Base-by-base conservation (phyloP, 2,113 vertebrate species). In the Oncorhynchus keta region DNA sequence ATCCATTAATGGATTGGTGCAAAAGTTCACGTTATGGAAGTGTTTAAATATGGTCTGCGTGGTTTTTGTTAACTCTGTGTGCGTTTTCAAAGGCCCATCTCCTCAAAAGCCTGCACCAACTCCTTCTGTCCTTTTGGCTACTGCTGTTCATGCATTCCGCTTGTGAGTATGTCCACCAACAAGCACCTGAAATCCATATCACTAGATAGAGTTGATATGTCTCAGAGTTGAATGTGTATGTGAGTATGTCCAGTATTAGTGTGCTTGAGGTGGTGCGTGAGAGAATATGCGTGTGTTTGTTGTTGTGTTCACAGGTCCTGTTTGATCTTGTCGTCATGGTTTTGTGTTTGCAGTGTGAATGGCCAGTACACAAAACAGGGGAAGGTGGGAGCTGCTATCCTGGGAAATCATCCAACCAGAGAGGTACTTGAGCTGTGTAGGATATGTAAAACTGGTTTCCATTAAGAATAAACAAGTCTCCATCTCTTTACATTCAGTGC, bases 361-460 rank as follows among this genome's bases (percentile, higher is more conserved):
- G 93, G 94, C 70, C 94, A 95, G 4, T 96, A 95, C 68, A 30
- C 92, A 80, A 95, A 94, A 78, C 95, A 95, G 77, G 95, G 95
- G 78, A 96, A 95, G 85, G 93, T 95, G 20, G 95, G 95, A 82
- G 94, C 91, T 14, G 95, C 95, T 11, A 87, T 96, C 13, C 83
- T 96, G 90, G 95, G 95, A 69, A 95, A 89, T 79, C 95, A 95
- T 0, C 8, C 82, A 13, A 82, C 89, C 77, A 94, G 81, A 91
- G 94, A 96, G 94, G 95, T 96, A 28, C 28, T 59, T 5, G 24
- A 4, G 26, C 20, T 30, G 28, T 16, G 39, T 20, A 72, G 20
- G 51, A 72, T 51, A 72, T 32, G 5, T 57, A 57, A 57, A 14
- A 57, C 55, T 5, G 7, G 18, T 18, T 18, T 16, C 51, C 51